Percentiles rank a stretch among this genome's conserved stretches.
Conservation (phyloP, 2,797 vertebrate genomes). For the Lagodon rhomboides region DNA sequence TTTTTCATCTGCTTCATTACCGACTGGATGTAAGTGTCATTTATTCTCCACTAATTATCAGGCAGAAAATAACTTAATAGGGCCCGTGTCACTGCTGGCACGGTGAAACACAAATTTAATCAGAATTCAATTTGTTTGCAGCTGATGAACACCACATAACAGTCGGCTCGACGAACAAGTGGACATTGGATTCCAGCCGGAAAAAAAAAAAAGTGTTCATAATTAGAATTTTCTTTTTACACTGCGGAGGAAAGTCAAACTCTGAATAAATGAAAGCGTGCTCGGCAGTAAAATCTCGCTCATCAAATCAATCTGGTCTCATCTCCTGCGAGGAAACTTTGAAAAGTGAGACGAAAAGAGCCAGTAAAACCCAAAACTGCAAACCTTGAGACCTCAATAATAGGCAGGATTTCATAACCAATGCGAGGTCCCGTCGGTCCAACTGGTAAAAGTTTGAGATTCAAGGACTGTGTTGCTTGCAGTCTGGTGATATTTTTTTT, state of each 20-base stretch:
- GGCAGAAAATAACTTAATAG: conserved; percentile 31
- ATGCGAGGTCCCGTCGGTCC: too few relatives aligned
- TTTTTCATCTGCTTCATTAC: conserved; percentile 48
- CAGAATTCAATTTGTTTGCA: conserved; percentile 25
- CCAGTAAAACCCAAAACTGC: too few relatives aligned
- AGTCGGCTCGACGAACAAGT: neutral
- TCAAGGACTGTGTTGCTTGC: too few relatives aligned
- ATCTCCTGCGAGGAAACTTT: neutral
- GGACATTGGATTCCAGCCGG: neutral
- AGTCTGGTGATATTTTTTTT: too few relatives aligned
- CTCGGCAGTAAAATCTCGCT: neutral
- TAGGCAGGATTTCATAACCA: too few relatives aligned
- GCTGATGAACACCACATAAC: conserved; percentile 2
- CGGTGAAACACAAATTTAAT: conserved; percentile 26
- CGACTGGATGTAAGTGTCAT: conserved; percentile 18
- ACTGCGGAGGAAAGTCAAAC: neutral
- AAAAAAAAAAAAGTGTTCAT: neutral
- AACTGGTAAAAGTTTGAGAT: too few relatives aligned
- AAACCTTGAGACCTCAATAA: too few relatives aligned
- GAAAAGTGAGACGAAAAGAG: neutral
- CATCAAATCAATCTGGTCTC: neutral
- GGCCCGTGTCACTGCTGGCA: neutral
- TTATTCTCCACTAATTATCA: conserved; percentile 44
- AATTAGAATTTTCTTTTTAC: neutral
- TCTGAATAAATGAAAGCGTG: neutral